A percentile compares a stretch with the other conserved stretches of the same genome.
Evolutionary conservation across 2,797 vertebrate genomes (phyloP).

Genomic region (Pseudomugil tenellus): DNA sequence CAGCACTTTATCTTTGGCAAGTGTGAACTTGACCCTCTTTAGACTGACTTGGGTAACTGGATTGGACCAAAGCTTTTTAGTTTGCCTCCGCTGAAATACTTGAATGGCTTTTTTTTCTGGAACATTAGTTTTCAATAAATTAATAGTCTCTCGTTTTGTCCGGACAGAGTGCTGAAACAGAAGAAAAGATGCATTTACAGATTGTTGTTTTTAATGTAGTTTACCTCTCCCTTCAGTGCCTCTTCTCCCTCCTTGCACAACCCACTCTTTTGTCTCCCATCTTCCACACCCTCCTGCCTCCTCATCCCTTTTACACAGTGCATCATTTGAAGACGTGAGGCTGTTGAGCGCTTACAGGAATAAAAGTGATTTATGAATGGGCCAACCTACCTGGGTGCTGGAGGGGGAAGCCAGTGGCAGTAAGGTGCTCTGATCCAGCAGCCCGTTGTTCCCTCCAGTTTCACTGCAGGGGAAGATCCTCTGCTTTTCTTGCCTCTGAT

Average conservation of each 20-base stretch:
- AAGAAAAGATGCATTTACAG: constrained; percentile 2
- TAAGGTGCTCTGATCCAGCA: constrained; percentile 73
- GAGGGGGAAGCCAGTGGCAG: constrained; percentile 78
- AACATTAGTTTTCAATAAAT: neutral
- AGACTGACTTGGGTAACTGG: constrained; percentile 1
- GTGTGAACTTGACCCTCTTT: neutral
- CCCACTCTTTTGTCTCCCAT: constrained; percentile 17
- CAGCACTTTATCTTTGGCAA: too few species aligned
- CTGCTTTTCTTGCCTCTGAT: constrained; percentile 62
- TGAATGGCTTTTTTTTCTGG: neutral
- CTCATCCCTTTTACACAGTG: constrained; percentile 77
- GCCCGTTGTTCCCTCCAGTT: constrained; percentile 77
- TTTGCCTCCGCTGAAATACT: neutral
- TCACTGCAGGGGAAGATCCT: constrained; percentile 76
- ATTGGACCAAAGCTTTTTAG: neutral
- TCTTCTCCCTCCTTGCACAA: constrained; percentile 26
- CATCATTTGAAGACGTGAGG: constrained; percentile 82
- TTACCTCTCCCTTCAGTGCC: constrained; percentile 50
- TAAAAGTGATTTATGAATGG: constrained; percentile 86
- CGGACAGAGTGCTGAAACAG: constrained; percentile 4
- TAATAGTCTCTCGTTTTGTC: neutral
- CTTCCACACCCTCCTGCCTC: constrained; percentile 40
- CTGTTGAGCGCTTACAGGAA: constrained; percentile 77
- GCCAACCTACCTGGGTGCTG: constrained; percentile 74
- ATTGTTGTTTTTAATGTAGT: constrained; percentile 15